Percentiles rank a stretch among this genome's conserved stretches.
These are phyloP conservation scores for Furcifer pardalis DNA, from an alignment of 2,797 vertebrate genomes.

Conservation along the genomic window DNA sequence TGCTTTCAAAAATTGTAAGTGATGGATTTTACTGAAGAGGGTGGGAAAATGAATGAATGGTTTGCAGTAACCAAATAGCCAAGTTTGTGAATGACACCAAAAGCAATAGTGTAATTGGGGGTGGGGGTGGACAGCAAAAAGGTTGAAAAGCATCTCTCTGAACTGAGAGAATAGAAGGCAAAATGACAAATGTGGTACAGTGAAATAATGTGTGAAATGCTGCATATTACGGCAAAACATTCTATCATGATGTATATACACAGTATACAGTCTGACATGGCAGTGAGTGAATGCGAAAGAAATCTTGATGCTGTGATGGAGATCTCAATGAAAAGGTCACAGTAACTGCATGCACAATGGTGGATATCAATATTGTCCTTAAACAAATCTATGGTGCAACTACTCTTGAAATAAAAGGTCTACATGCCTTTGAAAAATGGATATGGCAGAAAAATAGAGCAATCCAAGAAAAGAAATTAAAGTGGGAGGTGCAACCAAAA, in stretches of 20 bases:
- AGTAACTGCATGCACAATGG: too few relatives aligned
- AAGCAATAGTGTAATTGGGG: too few relatives aligned
- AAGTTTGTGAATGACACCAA: background rate
- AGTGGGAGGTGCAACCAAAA: background rate
- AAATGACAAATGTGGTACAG: background rate
- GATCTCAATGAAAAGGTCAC: too few relatives aligned
- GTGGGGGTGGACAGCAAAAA: background rate
- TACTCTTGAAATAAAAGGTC: background rate
- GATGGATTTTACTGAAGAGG: background rate
- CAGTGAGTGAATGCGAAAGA: too few relatives aligned
- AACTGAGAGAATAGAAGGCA: too few relatives aligned
- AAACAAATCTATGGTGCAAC: background rate
- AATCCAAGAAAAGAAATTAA: too few relatives aligned
- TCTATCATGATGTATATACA: background rate
- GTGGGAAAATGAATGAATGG: background rate
- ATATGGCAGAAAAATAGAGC: background rate
- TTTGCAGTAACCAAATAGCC: background rate
- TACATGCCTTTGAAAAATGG: background rate
- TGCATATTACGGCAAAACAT: background rate
- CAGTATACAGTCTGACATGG: background rate
- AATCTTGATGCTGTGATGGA: too few relatives aligned
- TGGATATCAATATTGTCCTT: too few relatives aligned
- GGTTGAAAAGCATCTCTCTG: background rate
- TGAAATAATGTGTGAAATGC: background rate
- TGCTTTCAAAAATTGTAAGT: background rate